Evolutionary conservation across 2,113 vertebrate genomes (phyloP).

Genomic region (Channa maculata): DNA sequence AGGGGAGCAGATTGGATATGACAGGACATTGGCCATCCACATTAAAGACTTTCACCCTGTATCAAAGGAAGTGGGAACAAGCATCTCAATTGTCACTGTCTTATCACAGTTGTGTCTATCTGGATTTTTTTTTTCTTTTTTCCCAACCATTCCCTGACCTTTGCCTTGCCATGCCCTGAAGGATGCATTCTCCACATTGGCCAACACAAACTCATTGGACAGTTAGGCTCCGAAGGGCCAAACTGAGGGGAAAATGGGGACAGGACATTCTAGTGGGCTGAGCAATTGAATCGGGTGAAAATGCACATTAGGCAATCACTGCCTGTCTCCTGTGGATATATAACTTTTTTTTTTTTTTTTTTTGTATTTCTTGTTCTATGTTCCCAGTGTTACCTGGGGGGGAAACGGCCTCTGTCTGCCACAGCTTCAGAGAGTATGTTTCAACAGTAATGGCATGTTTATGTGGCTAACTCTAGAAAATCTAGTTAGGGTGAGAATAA

Average conservation of each 20-base stretch:
- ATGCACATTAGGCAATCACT: slow-evolving; percentile 69
- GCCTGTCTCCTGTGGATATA: slow-evolving; percentile 72
- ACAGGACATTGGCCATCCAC: slow-evolving; percentile 59
- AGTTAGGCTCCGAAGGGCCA: slow-evolving; percentile 33
- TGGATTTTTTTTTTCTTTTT: slow-evolving; percentile 45
- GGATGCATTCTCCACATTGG: slow-evolving; percentile 37
- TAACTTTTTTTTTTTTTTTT: slow-evolving; percentile 31
- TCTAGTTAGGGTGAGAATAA: slow-evolving; percentile 48
- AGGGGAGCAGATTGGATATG: slow-evolving; percentile 51
- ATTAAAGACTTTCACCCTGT: slow-evolving; percentile 50
- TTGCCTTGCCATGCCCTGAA: slow-evolving; percentile 8
- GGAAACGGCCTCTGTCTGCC: slow-evolving; percentile 39
- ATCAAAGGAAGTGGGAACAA: slow-evolving; percentile 33
- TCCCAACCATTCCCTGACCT: slow-evolving; percentile 51
- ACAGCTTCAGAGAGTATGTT: slow-evolving; percentile 27
- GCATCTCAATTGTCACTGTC: slow-evolving; percentile 18
- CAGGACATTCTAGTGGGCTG: slow-evolving; percentile 63
- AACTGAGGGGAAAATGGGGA: slow-evolving; percentile 14
- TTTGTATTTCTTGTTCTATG: slow-evolving; percentile 37
- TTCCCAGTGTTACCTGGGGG: slow-evolving; percentile 56
- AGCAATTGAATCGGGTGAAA: slow-evolving; percentile 55
- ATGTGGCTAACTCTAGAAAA: slow-evolving; percentile 72
- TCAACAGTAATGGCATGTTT: slow-evolving; percentile 68
- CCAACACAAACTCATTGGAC: slow-evolving; percentile 54
- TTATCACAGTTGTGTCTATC: slow-evolving; percentile 26